Evolutionary conservation across 2,113 vertebrate species (phyloP).

Genomic region (Seriola quinqueradiata): DNA sequence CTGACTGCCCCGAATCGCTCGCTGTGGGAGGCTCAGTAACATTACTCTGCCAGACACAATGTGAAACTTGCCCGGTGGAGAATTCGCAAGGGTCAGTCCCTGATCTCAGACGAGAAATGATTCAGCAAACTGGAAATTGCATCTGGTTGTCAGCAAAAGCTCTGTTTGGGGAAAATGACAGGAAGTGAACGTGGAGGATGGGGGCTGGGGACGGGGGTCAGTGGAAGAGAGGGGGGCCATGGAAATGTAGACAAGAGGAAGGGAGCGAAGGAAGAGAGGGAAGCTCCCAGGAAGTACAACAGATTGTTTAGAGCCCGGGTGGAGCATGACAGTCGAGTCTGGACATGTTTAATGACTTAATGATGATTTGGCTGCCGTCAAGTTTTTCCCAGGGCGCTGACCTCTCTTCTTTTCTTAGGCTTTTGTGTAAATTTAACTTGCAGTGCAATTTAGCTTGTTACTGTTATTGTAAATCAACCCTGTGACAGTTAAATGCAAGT

Average conservation of each 20-base stretch:
- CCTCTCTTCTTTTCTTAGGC: constrained; percentile 48
- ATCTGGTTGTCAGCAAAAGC: constrained; percentile 41
- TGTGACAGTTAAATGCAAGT: not conserved
- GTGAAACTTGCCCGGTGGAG: not conserved
- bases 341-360: constrained; percentile 74
- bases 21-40: constrained; percentile 52
- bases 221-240: constrained; percentile 32
- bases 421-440: constrained; percentile 33
- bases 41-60: constrained; percentile 23
- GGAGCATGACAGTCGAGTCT: constrained; percentile 60
- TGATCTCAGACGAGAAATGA: constrained; percentile 49
- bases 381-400: constrained; percentile 54
- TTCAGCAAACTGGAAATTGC: constrained; percentile 68
- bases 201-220: not conserved
- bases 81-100: constrained; percentile 7
- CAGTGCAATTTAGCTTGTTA: constrained; percentile 1
- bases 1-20: constrained; percentile 27
- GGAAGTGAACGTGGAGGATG: constrained; percentile 35
- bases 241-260: constrained; percentile 42
- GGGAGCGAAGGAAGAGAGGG: constrained; percentile 33
- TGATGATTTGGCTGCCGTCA: constrained; percentile 57
- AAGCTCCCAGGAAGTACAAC: constrained; percentile 67
- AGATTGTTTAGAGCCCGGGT: constrained; percentile 65
- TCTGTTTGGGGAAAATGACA: constrained; percentile 36
- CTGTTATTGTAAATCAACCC: constrained; percentile 26